A percentile compares a stretch with the other conserved stretches of the same genome.
These are phyloP conservation scores for Orestias chungarensis DNA, from an alignment of 2,797 vertebrate genomes.

Conservation along the genomic window DNA sequence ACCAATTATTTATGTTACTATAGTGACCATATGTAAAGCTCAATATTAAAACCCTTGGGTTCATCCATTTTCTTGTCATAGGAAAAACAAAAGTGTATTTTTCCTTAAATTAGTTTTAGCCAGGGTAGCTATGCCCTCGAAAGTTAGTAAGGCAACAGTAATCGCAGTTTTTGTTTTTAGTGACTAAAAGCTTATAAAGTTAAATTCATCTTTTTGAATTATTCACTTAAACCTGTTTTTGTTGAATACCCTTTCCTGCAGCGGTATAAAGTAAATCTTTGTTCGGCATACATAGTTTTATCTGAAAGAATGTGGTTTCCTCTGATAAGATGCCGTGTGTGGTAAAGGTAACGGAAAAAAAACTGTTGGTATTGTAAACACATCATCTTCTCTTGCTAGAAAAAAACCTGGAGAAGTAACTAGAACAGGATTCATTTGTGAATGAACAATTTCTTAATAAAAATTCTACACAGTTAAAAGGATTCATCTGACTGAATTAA, in stretches of 20 bases:
- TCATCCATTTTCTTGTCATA: not conserved
- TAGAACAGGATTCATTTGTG: not conserved
- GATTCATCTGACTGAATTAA: conserved; percentile 4
- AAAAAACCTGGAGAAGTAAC: conserved; percentile 1
- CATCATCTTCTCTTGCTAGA: not conserved
- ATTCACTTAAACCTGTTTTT: not conserved
- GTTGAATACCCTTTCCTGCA: not conserved
- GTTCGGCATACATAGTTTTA: not conserved
- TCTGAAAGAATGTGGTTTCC: not conserved
- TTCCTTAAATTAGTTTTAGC: not conserved
- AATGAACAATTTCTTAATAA: not conserved
- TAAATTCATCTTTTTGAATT: not conserved
- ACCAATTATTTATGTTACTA: not conserved
- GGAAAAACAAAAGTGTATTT: not conserved
- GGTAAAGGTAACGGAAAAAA: not conserved
- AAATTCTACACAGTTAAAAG: not conserved
- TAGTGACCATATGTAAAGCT: not conserved
- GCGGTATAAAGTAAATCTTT: not conserved
- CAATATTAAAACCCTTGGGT: not conserved
- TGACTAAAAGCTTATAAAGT: not conserved
- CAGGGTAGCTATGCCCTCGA: not conserved
- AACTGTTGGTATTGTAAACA: not conserved
- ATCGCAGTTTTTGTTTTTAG: not conserved
- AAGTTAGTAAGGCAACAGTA: conserved; percentile 8
- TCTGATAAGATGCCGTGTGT: not conserved